These are phyloP conservation scores for Pseudomugil gertrudae DNA, from an alignment of 2,797 vertebrate genomes.

Conservation along the genomic window DNA sequence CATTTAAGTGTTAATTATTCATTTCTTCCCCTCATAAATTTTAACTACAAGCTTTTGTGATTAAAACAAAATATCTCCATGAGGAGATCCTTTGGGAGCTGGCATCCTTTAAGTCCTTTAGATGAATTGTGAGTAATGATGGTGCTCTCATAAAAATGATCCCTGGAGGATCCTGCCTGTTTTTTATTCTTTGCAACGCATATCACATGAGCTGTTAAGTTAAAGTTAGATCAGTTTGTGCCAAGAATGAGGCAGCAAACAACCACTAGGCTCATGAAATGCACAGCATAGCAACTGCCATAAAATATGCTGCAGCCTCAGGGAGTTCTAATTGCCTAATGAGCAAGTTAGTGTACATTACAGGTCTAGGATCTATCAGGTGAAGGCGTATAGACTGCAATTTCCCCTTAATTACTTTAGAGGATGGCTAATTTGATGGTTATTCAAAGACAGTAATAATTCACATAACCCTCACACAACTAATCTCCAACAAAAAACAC, in stretches of 20 bases:
- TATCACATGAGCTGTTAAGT: slow-evolving; percentile 57
- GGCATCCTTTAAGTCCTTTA: slow-evolving; percentile 79
- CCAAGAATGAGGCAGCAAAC: slow-evolving; percentile 41
- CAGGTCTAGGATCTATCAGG: slow-evolving; percentile 57
- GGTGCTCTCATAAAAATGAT: slow-evolving; percentile 71
- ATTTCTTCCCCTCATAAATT: slow-evolving; percentile 79
- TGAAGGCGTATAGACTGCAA: slow-evolving; percentile 63
- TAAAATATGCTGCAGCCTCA: slow-evolving; percentile 59
- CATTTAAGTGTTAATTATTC: slow-evolving; percentile 83
- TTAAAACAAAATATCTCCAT: slow-evolving; percentile 81
- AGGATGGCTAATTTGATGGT: slow-evolving; percentile 67
- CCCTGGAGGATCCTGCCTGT: slow-evolving; percentile 65
- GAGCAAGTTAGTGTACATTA: slow-evolving; percentile 70
- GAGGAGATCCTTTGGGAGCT: slow-evolving; percentile 73
- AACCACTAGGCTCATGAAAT: slow-evolving; percentile 48
- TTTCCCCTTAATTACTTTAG: slow-evolving; percentile 67
- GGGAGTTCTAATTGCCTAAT: slow-evolving; percentile 72
- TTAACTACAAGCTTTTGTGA: slow-evolving; percentile 81
- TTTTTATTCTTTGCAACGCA: slow-evolving; percentile 57
- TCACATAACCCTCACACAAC: slow-evolving; percentile 48
- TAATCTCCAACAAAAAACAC: slow-evolving; percentile 53
- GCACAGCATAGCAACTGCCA: slow-evolving; percentile 44
- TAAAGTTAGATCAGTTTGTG: slow-evolving; percentile 58
- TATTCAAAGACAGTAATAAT: slow-evolving; percentile 66
- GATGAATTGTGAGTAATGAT: slow-evolving; percentile 77